Evolutionary conservation across 2,888 invertebrate species (phyloP).

Genomic region (Tinea trinotella): DNA sequence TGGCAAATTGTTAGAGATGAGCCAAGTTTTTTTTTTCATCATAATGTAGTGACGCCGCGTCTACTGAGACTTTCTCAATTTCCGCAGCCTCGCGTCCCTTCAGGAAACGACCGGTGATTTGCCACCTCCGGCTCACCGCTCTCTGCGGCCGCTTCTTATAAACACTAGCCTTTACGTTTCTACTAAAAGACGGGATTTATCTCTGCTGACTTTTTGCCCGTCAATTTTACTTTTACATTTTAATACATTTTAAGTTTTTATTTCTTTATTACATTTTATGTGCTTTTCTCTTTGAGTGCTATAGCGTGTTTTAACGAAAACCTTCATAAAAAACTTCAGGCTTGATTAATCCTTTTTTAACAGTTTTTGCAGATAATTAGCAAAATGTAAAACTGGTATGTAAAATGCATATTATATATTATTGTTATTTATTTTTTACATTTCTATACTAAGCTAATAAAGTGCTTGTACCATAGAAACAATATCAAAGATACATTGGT

Average conservation of each 20-base stretch:
- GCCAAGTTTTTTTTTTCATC: constrained; percentile 31
- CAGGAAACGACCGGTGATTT: constrained; percentile 50
- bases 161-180: constrained; percentile 31
- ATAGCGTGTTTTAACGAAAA: background rate
- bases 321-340: background rate
- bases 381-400: too few species aligned
- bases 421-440: too few species aligned
- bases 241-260: constrained; percentile 8
- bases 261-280: constrained; percentile 3
- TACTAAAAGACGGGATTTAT: constrained; percentile 21
- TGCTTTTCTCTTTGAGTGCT: background rate
- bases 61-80: constrained; percentile 45
- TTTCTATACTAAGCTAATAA: too few species aligned
- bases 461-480: too few species aligned
- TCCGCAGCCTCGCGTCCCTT: constrained; percentile 38
- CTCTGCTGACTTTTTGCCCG: background rate
- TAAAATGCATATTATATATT: too few species aligned
- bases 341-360: too few species aligned
- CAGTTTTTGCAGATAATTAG: too few species aligned
- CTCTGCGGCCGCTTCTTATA: constrained; percentile 32
- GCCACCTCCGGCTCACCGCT: constrained; percentile 44
- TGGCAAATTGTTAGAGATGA: constrained; percentile 30
- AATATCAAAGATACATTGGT: too few species aligned
- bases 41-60: constrained; percentile 30
- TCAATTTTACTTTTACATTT: constrained; percentile 8